Evolutionary conservation across 2,888 invertebrate species (phyloP).

Genomic region (Hyposoter dolosus): DNA sequence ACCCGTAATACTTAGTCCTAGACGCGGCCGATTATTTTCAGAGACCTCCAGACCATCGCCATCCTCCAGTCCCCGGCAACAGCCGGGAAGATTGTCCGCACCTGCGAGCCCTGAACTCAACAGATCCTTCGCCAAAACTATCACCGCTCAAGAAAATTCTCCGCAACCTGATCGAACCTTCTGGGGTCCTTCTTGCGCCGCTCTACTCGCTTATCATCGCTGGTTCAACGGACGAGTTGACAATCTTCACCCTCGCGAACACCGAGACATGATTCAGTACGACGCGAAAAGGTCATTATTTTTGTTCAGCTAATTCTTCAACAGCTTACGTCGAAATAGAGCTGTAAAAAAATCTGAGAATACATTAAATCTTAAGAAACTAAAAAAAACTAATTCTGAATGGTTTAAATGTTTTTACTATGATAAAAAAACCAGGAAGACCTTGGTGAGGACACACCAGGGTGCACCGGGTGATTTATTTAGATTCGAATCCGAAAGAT

Average conservation of each 20-base stretch:
- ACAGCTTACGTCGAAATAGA: not conserved
- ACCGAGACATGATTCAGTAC: conserved; percentile 76
- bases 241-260: conserved; percentile 76
- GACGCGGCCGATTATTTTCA: conserved; percentile 85
- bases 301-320: not conserved
- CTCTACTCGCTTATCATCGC: conserved; percentile 83
- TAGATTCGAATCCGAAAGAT: no score
- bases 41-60: conserved; percentile 86
- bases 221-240: conserved; percentile 85
- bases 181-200: conserved; percentile 82
- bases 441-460: no score
- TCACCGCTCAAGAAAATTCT: conserved; percentile 70
- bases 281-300: conserved; percentile 80
- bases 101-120: conserved; percentile 83
- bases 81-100: conserved; percentile 81
- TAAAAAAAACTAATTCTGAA: no score
- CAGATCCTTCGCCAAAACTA: conserved; percentile 79
- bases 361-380: no score
- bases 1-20: conserved; percentile 85
- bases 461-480: no score
- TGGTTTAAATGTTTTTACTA: no score
- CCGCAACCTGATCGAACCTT: conserved; percentile 80
- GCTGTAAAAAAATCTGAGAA: not conserved
- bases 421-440: no score
- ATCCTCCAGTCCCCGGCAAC: conserved; percentile 84